phyloP scores from a whole-genome alignment of 2,888 invertebrate genomes.

The Anodontia alba region DNA sequence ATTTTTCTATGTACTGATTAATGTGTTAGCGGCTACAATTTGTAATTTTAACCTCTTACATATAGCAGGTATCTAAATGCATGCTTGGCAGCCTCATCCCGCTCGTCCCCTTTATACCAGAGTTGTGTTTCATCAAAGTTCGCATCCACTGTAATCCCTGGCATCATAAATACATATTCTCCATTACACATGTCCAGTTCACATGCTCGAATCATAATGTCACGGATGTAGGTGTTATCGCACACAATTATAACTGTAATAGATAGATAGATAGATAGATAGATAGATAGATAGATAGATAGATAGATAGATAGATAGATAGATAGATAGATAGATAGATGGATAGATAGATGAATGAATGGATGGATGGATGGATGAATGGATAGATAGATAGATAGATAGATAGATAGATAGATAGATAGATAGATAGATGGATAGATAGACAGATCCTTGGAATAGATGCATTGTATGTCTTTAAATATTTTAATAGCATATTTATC shows the following conservation, averaged over 20 bases:
- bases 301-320: slow-evolving; percentile 10
- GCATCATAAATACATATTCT: slow-evolving; percentile 63
- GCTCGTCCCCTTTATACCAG: slow-evolving; percentile 47
- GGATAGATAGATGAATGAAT: too few relatives aligned
- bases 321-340: slow-evolving; percentile 10
- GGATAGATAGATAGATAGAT: not conserved
- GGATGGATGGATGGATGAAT: too few relatives aligned
- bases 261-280: too few relatives aligned
- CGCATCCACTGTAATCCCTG: slow-evolving; percentile 10
- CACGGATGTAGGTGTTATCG: slow-evolving; percentile 34
- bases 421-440: too few relatives aligned
- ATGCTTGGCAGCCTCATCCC: slow-evolving; percentile 50
- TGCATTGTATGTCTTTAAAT: too few relatives aligned
- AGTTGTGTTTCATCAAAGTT: slow-evolving; percentile 3
- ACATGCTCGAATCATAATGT: slow-evolving; percentile 63
- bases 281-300: slow-evolving; percentile 10
- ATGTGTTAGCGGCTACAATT: too few relatives aligned
- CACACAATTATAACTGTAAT: slow-evolving; percentile 71
- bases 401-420: not conserved
- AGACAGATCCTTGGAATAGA: too few relatives aligned
- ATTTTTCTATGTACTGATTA: too few relatives aligned
- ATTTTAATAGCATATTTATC: too few relatives aligned
- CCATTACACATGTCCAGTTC: slow-evolving; percentile 68
- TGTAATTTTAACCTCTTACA: slow-evolving; percentile 47
- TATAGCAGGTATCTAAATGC: slow-evolving; percentile 53